Evolutionary conservation across 2,113 vertebrate species (phyloP), one percentile per base, ranked within the genome.

Genomic region (Epinephelus fuscoguttatus): DNA sequence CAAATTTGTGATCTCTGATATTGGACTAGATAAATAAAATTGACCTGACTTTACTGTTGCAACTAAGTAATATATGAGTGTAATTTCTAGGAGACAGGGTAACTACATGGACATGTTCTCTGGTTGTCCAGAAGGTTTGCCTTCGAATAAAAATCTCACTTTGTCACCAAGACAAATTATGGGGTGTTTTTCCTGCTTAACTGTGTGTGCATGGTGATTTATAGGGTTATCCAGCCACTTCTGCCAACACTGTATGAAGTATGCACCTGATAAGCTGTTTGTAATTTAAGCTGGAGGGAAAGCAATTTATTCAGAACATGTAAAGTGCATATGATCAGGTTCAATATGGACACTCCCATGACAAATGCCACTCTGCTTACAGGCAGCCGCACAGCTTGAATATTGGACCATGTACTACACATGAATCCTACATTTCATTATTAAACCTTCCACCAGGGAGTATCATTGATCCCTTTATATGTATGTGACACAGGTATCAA

Each of bases 121-220:
- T 80, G 30, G n/a, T 50, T 25, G 61, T 80, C 72, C 72, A 81
- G 80, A 89, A 82, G 69, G 76, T 84, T 83, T 78, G 30, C 60
- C 42, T 74, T 78, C 45, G 33, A 60, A 87, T 15, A 70, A 53
- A 78, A 87, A 84, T 80, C 70, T 18, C 53, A 86, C 52, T 90
- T 90, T 80, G 63, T 83, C 86, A 89, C 50, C 19, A 37, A 53
- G 70, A 73, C 64, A 77, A 84, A 84, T 86, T 66, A 72, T 19
- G 1, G 68, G 50, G n/a, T 85, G 78, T 53, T 64, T 86, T 67
- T 57, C 56, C 70, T 75, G 52, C 40, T 76, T 23, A 57, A 82
- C 52, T 60, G 64, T 68, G 62, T 87, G 84, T 79, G 86, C 82
- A 57, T 45, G 55, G 42, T 89, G 89, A 94, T 92, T 93, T 82